A percentile compares a stretch with the other conserved stretches of the same genome.
These are phyloP conservation scores for Pseudochirops corinnae DNA, from an alignment of 2,797 vertebrate genomes.

Conservation along the genomic window DNA sequence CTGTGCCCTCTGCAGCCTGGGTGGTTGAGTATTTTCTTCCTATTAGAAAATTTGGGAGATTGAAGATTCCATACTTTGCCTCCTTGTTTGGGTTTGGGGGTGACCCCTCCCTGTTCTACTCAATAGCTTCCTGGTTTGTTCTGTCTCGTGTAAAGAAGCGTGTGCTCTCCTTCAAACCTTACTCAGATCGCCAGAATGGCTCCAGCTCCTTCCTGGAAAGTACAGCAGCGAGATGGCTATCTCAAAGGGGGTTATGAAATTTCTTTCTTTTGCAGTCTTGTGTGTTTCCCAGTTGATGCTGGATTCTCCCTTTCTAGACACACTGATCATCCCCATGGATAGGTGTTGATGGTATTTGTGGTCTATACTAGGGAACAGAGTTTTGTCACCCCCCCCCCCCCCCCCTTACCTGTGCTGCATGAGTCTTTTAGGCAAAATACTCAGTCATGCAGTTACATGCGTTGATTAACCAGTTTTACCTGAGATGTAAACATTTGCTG, in stretches of 20 bases:
- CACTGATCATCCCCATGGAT: not conserved
- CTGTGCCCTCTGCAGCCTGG: not conserved
- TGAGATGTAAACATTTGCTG: not conserved
- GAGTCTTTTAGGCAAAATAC: conserved; percentile 37
- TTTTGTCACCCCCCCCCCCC: conserved; percentile 14
- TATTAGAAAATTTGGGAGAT: not conserved
- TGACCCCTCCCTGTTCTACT: not conserved
- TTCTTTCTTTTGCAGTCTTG: not conserved
- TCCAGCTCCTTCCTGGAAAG: conserved; percentile 34
- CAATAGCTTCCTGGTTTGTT: not conserved
- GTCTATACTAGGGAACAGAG: not conserved
- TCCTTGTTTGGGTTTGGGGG: conserved; percentile 4
- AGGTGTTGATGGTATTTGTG: not conserved
- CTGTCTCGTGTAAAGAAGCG: not conserved
- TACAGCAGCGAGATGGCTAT: not conserved
- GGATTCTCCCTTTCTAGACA: not conserved
- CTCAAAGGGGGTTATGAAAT: not conserved
- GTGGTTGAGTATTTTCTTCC: not conserved
- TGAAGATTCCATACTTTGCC: not conserved
- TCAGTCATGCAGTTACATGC: conserved; percentile 69
- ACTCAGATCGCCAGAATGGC: not conserved
- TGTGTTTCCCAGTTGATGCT: not conserved
- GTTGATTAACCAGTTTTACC: conserved; percentile 15
- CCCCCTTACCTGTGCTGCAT: conserved; percentile 37
- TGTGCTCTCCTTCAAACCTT: not conserved